Conservation (phyloP, 2,113 vertebrate species). For the Alouatta palliata region DNA sequence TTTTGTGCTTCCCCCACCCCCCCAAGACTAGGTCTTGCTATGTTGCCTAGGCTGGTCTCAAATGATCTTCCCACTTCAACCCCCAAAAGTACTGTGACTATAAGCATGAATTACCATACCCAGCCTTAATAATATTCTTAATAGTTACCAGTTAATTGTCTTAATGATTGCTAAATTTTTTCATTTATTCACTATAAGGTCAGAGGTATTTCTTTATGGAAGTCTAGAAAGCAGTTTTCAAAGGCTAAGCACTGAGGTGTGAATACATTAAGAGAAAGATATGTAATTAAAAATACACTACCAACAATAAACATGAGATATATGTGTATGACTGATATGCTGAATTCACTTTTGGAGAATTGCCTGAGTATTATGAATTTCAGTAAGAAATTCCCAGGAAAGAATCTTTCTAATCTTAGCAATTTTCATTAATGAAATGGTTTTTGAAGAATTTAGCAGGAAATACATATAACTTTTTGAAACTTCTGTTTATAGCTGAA, state of each 20-base stretch:
- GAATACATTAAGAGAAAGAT: constrained; percentile 20
- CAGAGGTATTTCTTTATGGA: neutral
- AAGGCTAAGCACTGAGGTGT: neutral
- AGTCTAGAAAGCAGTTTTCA: constrained; percentile 28
- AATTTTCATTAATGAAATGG: constrained; percentile 17
- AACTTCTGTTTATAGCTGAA: constrained; percentile 88
- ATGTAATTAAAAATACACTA: neutral
- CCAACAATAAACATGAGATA: neutral
- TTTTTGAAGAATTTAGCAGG: constrained; percentile 21
- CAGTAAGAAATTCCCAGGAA: neutral
- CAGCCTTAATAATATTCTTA: neutral
- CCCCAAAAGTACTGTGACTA: neutral
- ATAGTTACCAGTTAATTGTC: neutral
- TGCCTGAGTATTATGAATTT: neutral
- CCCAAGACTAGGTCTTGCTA: neutral
- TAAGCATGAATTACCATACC: neutral
- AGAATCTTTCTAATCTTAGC: neutral
- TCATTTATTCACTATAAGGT: neutral
- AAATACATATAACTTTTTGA: constrained; percentile 48
- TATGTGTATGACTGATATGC: neutral
- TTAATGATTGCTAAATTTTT: constrained; percentile 24
- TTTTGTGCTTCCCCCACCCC: neutral
- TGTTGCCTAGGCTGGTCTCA: neutral
- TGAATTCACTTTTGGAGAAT: neutral
- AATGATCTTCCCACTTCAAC: neutral